These are phyloP conservation scores for Lepilemur ruficaudatus DNA, from an alignment of 2,797 vertebrate species.

Conservation along the genomic window DNA sequence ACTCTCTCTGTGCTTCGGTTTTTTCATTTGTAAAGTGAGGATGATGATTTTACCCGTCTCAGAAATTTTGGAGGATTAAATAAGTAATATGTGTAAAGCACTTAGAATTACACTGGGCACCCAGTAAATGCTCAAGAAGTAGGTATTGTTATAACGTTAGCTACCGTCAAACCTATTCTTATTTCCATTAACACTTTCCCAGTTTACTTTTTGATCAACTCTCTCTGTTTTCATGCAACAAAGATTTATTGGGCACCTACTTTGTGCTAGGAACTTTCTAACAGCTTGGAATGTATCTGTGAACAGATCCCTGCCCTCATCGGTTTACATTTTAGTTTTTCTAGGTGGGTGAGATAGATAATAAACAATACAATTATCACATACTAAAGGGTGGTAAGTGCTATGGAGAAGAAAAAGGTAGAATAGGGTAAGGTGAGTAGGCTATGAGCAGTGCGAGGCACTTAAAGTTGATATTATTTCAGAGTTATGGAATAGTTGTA, in stretches of 20 bases:
- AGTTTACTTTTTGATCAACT: background rate
- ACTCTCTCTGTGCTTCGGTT: background rate
- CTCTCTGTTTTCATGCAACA: background rate
- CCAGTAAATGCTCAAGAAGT: background rate
- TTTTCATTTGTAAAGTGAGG: background rate
- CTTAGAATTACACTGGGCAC: background rate
- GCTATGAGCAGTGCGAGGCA: background rate
- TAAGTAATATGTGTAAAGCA: background rate
- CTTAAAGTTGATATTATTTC: background rate
- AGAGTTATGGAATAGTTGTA: background rate
- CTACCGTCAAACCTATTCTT: background rate
- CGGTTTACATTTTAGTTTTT: background rate
- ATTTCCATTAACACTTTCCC: background rate
- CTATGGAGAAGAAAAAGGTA: background rate
- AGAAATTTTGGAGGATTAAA: background rate
- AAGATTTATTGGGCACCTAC: background rate
- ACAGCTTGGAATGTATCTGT: background rate
- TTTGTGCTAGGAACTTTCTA: background rate
- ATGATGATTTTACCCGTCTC: background rate
- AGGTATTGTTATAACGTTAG: background rate
- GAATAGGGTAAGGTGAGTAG: background rate
- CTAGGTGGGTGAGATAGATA: background rate
- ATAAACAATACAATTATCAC: background rate
- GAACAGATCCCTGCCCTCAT: background rate
- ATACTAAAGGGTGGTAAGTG: background rate